Evolutionary conservation across 2,888 invertebrate species (phyloP).

Genomic region (Orthosia gothica): DNA sequence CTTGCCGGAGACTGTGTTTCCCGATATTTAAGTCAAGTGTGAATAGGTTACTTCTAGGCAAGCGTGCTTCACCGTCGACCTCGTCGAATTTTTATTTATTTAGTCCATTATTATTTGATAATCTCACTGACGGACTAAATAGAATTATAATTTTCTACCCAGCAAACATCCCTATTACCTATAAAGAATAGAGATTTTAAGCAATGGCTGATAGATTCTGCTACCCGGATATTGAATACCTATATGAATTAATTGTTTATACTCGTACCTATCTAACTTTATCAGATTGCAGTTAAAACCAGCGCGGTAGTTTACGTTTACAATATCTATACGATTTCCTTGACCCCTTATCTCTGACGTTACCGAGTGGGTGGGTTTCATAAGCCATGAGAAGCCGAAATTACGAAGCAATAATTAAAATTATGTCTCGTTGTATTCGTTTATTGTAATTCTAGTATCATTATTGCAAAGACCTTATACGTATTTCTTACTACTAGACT

Average conservation of each 20-base stretch:
- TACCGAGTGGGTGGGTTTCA: background rate
- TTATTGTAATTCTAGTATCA: background rate
- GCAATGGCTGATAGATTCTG: background rate
- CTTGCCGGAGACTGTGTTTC: too few species aligned
- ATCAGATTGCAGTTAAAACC: slow-evolving; percentile 46
- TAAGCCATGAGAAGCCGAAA: slow-evolving; percentile 7
- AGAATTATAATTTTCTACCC: too few species aligned
- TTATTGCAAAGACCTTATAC: too few species aligned
- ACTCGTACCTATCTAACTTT: background rate
- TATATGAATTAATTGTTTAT: background rate
- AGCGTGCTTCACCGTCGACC: too few species aligned
- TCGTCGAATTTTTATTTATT: too few species aligned
- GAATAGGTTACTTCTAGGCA: too few species aligned
- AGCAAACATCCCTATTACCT: too few species aligned
- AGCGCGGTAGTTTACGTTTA: slow-evolving; percentile 22
- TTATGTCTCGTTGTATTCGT: background rate
- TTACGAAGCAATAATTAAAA: background rate
- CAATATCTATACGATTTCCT: slow-evolving; percentile 46
- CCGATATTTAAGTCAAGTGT: too few species aligned
- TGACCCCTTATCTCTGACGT: slow-evolving; percentile 50
- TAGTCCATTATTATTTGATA: too few species aligned
- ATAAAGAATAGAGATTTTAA: too few species aligned
- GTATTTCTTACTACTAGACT: too few species aligned
- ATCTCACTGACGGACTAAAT: too few species aligned
- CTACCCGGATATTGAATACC: background rate